Percentiles rank a stretch among this genome's conserved stretches.
phyloP scores from a whole-genome alignment of 2,888 invertebrate genomes.

The Rhyacophila evoluta region DNA sequence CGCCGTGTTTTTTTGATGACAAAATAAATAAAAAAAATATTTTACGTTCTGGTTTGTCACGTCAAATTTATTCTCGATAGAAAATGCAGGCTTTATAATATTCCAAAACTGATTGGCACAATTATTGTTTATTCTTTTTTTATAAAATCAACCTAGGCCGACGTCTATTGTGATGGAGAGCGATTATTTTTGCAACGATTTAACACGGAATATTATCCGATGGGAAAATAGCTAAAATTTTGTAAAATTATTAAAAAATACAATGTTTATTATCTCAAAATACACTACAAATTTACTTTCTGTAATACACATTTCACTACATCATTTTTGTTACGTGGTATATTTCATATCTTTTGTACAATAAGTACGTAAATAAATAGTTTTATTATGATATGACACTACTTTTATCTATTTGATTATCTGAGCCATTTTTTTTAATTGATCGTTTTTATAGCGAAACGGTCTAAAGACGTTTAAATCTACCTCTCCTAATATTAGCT shows the following conservation, averaged over 20 bases:
- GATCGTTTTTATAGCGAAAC: too few species aligned
- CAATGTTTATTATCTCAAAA: too few species aligned
- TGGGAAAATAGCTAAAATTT: not conserved
- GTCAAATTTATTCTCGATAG: not conserved
- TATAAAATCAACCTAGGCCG: not conserved
- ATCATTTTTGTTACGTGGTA: too few species aligned
- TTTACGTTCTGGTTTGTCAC: not conserved
- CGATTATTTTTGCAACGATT: not conserved
- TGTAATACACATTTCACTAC: too few species aligned
- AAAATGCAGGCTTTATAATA: not conserved
- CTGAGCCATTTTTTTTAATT: too few species aligned
- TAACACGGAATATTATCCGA: not conserved
- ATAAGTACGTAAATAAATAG: too few species aligned
- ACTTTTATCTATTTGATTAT: too few species aligned
- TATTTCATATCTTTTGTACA: too few species aligned
- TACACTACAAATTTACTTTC: too few species aligned
- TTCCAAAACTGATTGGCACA: not conserved
- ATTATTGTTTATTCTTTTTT: not conserved
- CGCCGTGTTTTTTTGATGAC: not conserved
- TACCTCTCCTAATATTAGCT: too few species aligned
- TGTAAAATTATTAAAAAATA: not conserved
- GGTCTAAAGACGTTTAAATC: too few species aligned
- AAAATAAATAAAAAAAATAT: not conserved
- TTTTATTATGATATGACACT: too few species aligned
- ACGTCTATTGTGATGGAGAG: not conserved